Conservation (phyloP, 2,797 vertebrate genomes). For the Salarias fasciatus region DNA sequence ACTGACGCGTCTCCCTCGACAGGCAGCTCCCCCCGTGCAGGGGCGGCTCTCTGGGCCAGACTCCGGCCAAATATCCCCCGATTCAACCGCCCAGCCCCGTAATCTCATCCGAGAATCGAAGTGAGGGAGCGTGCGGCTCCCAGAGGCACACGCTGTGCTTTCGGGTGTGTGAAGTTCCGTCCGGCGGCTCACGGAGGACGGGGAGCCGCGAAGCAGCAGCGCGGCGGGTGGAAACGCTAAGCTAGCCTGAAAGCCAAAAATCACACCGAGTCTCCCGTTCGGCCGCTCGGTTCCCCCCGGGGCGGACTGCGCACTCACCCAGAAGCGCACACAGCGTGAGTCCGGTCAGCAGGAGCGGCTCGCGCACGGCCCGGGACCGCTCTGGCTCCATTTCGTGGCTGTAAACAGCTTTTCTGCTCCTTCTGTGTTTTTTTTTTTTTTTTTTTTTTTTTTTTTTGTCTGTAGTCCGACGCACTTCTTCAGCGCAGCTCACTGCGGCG, state of each 20-base stretch:
- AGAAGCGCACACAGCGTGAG: conserved; percentile 57
- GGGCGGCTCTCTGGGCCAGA: conserved; percentile 46
- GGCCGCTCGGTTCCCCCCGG: not conserved
- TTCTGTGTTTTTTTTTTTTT: conserved; percentile 34
- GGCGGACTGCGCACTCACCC: conserved; percentile 61
- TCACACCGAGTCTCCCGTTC: conserved; percentile 22
- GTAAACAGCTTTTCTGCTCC: conserved; percentile 61
- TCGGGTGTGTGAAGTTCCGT: too few species aligned
- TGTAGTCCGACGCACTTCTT: conserved; percentile 36
- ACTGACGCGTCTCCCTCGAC: too few species aligned
- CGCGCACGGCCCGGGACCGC: conserved; percentile 37
- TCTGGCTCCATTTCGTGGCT: conserved; percentile 74
- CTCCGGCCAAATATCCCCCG: conserved; percentile 1
- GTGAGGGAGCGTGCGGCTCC: too few species aligned
- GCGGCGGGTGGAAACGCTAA: not conserved
- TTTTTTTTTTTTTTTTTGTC: conserved; percentile 35
- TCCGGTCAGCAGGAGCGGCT: conserved; percentile 55
- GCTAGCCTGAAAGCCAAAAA: conserved; percentile 48
- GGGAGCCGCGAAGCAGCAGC: too few species aligned
- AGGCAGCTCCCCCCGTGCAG: not conserved
- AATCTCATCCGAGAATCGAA: too few species aligned
- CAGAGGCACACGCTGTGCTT: too few species aligned
- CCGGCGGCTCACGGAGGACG: too few species aligned
- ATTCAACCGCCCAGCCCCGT: too few species aligned
- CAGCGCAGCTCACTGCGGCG: not conserved